A percentile compares a stretch with the other conserved stretches of the same genome.
phyloP scores from a whole-genome alignment of 2,113 vertebrate species.

The Microtus richardsoni region DNA sequence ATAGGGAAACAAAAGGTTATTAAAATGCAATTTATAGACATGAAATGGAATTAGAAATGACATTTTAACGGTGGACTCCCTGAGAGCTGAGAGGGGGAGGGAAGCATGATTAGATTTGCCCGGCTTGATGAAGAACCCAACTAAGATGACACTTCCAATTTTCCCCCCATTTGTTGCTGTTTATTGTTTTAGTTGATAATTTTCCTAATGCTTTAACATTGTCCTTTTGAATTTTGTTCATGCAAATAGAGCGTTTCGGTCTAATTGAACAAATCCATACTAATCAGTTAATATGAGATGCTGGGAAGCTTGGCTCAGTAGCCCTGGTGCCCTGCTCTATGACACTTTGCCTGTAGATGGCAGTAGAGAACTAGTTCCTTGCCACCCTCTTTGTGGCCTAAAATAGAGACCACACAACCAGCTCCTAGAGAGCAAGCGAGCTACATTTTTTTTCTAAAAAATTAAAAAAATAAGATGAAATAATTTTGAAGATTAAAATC shows the following conservation, averaged over 20 bases:
- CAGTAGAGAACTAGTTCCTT: constrained; percentile 83
- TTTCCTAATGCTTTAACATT: constrained; percentile 68
- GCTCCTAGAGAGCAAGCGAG: constrained; percentile 70
- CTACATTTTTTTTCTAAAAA: constrained; percentile 62
- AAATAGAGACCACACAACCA: neutral
- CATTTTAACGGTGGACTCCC: constrained; percentile 76
- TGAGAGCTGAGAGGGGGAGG: constrained; percentile 68
- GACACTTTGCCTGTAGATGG: constrained; percentile 86
- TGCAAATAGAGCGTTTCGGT: constrained; percentile 67
- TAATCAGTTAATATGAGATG: constrained; percentile 64
- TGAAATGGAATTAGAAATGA: constrained; percentile 70
- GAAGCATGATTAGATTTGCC: constrained; percentile 76
- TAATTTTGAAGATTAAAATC: constrained; percentile 75
- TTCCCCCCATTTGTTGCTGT: constrained; percentile 71
- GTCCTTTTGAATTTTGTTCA: constrained; percentile 60
- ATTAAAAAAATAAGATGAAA: constrained; percentile 32
- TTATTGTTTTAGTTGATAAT: constrained; percentile 73
- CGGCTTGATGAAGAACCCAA: constrained; percentile 71
- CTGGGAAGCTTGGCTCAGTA: constrained; percentile 51
- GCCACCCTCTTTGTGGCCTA: neutral
- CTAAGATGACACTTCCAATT: constrained; percentile 66
- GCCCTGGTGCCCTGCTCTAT: constrained; percentile 47
- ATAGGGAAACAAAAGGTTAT: constrained; percentile 70
- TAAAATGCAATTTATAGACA: constrained; percentile 64
- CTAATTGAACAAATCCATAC: constrained; percentile 73